phyloP scores from a whole-genome alignment of 2,113 vertebrate species.

The Nematolebias whitei region DNA sequence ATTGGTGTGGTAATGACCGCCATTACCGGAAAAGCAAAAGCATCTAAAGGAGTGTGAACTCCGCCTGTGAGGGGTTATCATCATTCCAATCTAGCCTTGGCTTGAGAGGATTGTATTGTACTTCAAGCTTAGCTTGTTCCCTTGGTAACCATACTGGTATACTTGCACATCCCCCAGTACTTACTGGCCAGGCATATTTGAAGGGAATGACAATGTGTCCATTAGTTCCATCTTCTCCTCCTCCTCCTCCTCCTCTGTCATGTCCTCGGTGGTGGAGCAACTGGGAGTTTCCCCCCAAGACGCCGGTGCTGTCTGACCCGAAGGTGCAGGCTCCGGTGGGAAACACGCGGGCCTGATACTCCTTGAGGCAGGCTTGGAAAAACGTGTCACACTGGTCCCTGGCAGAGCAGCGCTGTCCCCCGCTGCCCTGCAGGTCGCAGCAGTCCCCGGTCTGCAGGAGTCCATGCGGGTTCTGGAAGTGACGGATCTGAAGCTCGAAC shows the following conservation, averaged over 20 bases:
- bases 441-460: slow-evolving; percentile 78
- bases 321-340: slow-evolving; percentile 79
- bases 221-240: slow-evolving; percentile 61
- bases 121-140: slow-evolving; percentile 66
- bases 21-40: slow-evolving; percentile 9
- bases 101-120: slow-evolving; percentile 60
- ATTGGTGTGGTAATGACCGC: neutral
- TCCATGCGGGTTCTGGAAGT: slow-evolving; percentile 78
- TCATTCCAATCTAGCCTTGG: slow-evolving; percentile 57
- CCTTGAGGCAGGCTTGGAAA: slow-evolving; percentile 84
- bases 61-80: slow-evolving; percentile 46
- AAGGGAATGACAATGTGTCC: slow-evolving; percentile 80
- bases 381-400: slow-evolving; percentile 80
- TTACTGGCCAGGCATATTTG: slow-evolving; percentile 85
- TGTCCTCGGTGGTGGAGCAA: slow-evolving; percentile 60
- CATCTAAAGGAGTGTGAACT: slow-evolving; percentile 26
- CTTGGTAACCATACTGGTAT: slow-evolving; percentile 62
- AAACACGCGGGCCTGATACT: slow-evolving; percentile 81
- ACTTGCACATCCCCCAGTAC: slow-evolving; percentile 59
- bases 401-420: slow-evolving; percentile 69
- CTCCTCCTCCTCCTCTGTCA: slow-evolving; percentile 47
- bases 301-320: slow-evolving; percentile 71
- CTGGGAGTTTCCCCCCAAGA: slow-evolving; percentile 82
- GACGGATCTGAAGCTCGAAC: slow-evolving; percentile 83
- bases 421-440: slow-evolving; percentile 74